A percentile compares a stretch with the other conserved stretches of the same genome.
phyloP scores from a whole-genome alignment of 1,140 invertebrate genomes.

The Stegodyphus mimosarum region DNA sequence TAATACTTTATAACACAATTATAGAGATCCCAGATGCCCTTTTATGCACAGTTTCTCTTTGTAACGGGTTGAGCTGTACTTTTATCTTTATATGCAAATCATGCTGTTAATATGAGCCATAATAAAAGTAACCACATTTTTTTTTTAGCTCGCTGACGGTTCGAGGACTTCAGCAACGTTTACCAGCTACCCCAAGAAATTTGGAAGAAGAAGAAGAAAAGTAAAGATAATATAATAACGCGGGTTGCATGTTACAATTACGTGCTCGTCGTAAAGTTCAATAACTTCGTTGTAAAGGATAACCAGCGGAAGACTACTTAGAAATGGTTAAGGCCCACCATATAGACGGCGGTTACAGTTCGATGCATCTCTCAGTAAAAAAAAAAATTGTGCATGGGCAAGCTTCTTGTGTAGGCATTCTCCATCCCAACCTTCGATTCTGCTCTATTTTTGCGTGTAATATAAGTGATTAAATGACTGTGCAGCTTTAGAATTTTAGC shows the following conservation, averaged over 20 bases:
- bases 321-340: too few relatives aligned
- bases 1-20: too few relatives aligned
- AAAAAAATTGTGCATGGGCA: neutral
- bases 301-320: too few relatives aligned
- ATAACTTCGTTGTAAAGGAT: slow-evolving; percentile 4
- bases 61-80: too few relatives aligned
- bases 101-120: too few relatives aligned
- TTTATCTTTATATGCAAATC: too few relatives aligned
- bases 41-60: too few relatives aligned
- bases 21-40: too few relatives aligned
- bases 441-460: neutral
- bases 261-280: slow-evolving; percentile 16
- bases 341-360: too few relatives aligned
- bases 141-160: slow-evolving; percentile 8
- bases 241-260: slow-evolving; percentile 16
- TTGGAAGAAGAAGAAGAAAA: slow-evolving; percentile 19
- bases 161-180: slow-evolving; percentile 3
- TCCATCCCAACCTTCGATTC: neutral
- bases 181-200: slow-evolving; percentile 6
- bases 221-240: neutral
- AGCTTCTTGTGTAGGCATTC: neutral
- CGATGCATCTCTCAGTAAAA: too few relatives aligned
- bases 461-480: too few relatives aligned
- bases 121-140: neutral
- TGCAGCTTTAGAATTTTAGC: neutral